phyloP scores from a whole-genome alignment of 2,113 vertebrate species.

The Aythya baeri region DNA sequence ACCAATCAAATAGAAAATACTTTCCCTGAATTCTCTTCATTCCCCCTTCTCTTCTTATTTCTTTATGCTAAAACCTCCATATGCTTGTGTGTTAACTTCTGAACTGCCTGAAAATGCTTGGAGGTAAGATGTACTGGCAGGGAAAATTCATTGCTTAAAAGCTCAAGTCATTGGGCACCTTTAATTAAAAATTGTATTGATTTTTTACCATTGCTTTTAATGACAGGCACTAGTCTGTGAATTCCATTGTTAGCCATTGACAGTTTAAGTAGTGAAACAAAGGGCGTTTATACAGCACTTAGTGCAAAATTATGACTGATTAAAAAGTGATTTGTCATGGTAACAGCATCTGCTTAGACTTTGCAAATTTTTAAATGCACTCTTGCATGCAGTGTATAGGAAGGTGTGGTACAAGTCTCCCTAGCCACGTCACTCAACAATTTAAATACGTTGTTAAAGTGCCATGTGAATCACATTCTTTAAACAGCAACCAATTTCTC shows the following conservation, averaged over 20 bases:
- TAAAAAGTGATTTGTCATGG: constrained; percentile 84
- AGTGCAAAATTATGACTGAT: constrained; percentile 84
- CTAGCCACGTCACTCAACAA: neutral
- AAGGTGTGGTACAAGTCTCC: constrained; percentile 3
- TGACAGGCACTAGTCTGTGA: constrained; percentile 74
- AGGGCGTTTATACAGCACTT: constrained; percentile 81
- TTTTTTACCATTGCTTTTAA: constrained; percentile 74
- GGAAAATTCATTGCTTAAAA: constrained; percentile 72
- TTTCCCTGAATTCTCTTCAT: neutral
- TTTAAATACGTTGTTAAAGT: neutral
- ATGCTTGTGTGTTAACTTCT: constrained; percentile 46
- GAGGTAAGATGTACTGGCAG: constrained; percentile 69
- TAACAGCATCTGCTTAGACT: constrained; percentile 70
- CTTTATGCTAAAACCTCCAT: neutral
- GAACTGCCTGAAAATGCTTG: constrained; percentile 52
- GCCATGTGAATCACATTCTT: neutral
- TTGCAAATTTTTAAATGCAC: constrained; percentile 29
- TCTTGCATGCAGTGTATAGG: neutral
- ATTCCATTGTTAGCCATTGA: constrained; percentile 75
- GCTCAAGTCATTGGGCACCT: constrained; percentile 61
- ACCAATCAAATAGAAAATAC: neutral
- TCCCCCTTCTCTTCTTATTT: neutral
- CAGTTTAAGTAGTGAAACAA: constrained; percentile 84
- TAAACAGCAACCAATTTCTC: neutral
- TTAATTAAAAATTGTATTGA: constrained; percentile 86